Evolutionary conservation across 2,797 vertebrate species (phyloP).

Genomic region (Danio jaintianensis): DNA sequence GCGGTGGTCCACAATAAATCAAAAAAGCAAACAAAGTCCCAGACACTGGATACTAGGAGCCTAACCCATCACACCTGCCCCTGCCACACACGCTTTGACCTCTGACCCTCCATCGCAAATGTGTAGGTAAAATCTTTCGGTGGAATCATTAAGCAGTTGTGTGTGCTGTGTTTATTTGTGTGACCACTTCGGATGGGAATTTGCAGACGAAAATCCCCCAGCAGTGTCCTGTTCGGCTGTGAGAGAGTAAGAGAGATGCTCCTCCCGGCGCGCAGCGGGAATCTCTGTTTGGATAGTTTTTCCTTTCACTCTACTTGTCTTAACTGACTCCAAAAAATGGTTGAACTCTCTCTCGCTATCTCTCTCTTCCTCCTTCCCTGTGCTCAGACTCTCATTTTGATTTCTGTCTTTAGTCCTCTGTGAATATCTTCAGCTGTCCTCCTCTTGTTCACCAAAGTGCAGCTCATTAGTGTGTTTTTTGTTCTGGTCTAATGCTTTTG

Average conservation of each 20-base stretch:
- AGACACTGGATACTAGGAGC: slow-evolving; percentile 73
- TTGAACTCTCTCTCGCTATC: slow-evolving; percentile 61
- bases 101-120: slow-evolving; percentile 58
- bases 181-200: slow-evolving; percentile 27
- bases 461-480: slow-evolving; percentile 3
- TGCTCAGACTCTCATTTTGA: background rate
- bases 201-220: slow-evolving; percentile 45
- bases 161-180: slow-evolving; percentile 47
- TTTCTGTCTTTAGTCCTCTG: slow-evolving; percentile 36
- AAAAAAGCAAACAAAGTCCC: slow-evolving; percentile 77
- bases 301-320: slow-evolving; percentile 75
- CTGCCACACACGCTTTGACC: slow-evolving; percentile 65
- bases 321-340: slow-evolving; percentile 80
- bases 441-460: background rate
- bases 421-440: slow-evolving; percentile 14
- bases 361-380: slow-evolving; percentile 54
- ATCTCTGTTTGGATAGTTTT: slow-evolving; percentile 80
- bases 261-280: slow-evolving; percentile 68
- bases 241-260: slow-evolving; percentile 56
- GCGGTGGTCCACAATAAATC: slow-evolving; percentile 74
- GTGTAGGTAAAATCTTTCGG: slow-evolving; percentile 17
- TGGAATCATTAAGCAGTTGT: slow-evolving; percentile 44
- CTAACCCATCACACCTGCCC: slow-evolving; percentile 76
- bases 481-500: background rate
- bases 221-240: slow-evolving; percentile 13